These are phyloP conservation scores for Hermatobates lingyangjiaoensis DNA, from an alignment of 1,140 invertebrate species.

Conservation along the genomic window DNA sequence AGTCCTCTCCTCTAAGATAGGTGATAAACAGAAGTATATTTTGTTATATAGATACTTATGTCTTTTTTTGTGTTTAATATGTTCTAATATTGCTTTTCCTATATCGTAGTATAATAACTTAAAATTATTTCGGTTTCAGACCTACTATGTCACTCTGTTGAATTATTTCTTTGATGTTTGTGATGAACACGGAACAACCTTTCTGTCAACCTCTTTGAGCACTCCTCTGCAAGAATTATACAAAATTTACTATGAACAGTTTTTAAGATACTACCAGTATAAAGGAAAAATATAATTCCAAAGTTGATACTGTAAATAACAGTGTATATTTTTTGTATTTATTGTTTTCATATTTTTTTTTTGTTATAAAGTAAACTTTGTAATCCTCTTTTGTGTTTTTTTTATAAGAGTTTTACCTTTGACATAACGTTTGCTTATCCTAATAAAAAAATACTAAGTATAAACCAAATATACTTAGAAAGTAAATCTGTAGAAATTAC, in stretches of 20 bases:
- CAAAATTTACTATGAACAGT: slow-evolving; percentile 23
- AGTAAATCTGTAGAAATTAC: too few species aligned
- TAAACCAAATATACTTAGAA: too few species aligned
- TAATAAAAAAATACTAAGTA: too few species aligned
- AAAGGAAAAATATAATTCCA: slow-evolving; percentile 26
- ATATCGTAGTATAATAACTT: slow-evolving; percentile 4
- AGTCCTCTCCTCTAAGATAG: neutral
- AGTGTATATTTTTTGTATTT: too few species aligned
- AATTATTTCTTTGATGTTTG: slow-evolving; percentile 24
- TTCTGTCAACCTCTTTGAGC: slow-evolving; percentile 24
- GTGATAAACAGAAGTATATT: neutral
- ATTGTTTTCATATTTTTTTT: too few species aligned
- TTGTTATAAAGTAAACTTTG: too few species aligned
- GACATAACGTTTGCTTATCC: too few species aligned
- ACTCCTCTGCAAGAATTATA: slow-evolving; percentile 25
- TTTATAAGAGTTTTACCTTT: too few species aligned
- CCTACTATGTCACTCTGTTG: slow-evolving; percentile 23
- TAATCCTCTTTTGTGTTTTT: too few species aligned
- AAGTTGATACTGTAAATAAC: too few species aligned
- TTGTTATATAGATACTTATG: neutral
- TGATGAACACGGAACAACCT: slow-evolving; percentile 25
- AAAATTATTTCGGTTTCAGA: slow-evolving; percentile 19
- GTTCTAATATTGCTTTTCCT: neutral
- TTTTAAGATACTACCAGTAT: slow-evolving; percentile 27
- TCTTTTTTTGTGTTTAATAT: slow-evolving; percentile 9